Evolutionary conservation across 2,888 invertebrate genomes (phyloP).

Genomic region (Epistrophe eligans): DNA sequence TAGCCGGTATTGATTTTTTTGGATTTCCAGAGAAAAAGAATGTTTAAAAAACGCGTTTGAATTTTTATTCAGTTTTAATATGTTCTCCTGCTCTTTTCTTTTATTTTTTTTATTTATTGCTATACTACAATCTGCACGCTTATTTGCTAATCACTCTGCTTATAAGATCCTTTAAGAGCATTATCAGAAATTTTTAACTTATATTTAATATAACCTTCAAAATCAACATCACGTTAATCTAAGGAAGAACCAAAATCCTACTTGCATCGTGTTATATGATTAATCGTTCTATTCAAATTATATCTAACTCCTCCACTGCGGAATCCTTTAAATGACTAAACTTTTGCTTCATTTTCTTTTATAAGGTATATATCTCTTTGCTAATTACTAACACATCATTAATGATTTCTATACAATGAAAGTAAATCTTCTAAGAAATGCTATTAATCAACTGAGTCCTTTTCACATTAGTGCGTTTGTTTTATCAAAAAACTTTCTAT

Average conservation of each 20-base stretch:
- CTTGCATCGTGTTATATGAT: not conserved
- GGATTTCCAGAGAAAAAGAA: no score
- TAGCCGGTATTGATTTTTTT: no score
- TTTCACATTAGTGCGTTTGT: not conserved
- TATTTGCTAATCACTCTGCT: no score
- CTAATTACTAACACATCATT: constrained; percentile 33
- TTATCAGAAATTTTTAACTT: not conserved
- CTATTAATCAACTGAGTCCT: constrained; percentile 21
- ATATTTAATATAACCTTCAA: not conserved
- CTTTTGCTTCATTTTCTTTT: not conserved
- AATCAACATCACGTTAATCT: not conserved
- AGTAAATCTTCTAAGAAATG: constrained; percentile 5
- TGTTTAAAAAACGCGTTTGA: no score
- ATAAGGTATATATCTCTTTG: not conserved
- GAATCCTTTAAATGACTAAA: not conserved
- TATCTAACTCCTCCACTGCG: not conserved
- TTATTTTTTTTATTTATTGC: no score
- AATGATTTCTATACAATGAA: constrained; percentile 5
- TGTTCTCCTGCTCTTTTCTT: no score
- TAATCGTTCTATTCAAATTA: not conserved
- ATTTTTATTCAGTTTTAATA: no score
- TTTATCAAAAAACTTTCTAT: constrained; percentile 10
- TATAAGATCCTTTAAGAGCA: not conserved
- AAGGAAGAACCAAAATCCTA: not conserved
- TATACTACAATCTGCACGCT: no score